Conservation (phyloP, 2,888 invertebrate species). For the Allophyes oxyacanthae region DNA sequence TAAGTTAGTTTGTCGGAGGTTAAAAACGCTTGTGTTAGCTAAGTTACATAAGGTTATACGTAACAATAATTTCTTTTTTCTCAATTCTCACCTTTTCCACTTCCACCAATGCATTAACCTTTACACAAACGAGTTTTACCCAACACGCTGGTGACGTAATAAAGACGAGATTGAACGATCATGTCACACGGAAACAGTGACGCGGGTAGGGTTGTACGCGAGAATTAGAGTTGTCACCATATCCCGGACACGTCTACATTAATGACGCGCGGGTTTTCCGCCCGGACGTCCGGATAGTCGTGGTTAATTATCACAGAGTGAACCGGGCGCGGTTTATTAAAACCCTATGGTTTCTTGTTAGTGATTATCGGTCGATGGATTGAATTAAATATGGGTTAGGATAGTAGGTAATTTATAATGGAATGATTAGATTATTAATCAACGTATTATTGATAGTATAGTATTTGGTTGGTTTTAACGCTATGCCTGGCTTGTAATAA, state of each 20-base stretch:
- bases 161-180: constrained; percentile 52
- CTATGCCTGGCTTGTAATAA: too few relatives aligned
- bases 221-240: constrained; percentile 50
- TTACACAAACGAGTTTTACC: background rate
- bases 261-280: constrained; percentile 51
- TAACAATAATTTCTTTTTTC: too few relatives aligned
- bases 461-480: too few relatives aligned
- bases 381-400: constrained; percentile 6
- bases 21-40: too few relatives aligned
- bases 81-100: too few relatives aligned
- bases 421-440: constrained; percentile 20
- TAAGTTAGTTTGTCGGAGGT: too few relatives aligned
- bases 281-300: constrained; percentile 38
- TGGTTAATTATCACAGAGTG: constrained; percentile 48
- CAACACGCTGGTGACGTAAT: constrained; percentile 32
- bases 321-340: constrained; percentile 31
- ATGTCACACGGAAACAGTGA: constrained; percentile 48
- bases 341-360: constrained; percentile 34
- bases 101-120: constrained; percentile 12
- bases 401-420: constrained; percentile 4
- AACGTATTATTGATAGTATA: too few relatives aligned
- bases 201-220: constrained; percentile 38
- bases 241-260: constrained; percentile 43
- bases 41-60: too few relatives aligned
- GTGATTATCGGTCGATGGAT: constrained; percentile 21